Percentiles rank a stretch among this genome's conserved stretches.
These are phyloP conservation scores for Corynorhinus townsendii DNA, from an alignment of 2,113 vertebrate species.

Conservation along the genomic window DNA sequence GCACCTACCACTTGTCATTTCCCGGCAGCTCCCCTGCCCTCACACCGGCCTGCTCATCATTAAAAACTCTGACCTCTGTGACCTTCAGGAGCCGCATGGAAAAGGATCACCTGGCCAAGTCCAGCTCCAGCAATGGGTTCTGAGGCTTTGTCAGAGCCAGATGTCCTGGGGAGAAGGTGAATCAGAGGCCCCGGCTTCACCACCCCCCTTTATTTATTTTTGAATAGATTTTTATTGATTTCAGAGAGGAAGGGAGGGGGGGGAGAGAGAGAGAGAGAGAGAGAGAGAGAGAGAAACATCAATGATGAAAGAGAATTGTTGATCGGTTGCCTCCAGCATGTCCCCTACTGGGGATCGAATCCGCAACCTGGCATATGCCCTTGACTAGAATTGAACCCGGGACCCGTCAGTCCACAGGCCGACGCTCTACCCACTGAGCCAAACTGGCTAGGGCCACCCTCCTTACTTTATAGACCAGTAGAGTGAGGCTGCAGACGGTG, in stretches of 20 bases:
- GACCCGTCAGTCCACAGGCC: too few species aligned
- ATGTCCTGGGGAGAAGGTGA: neutral
- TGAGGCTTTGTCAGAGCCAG: neutral
- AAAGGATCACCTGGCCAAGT: neutral
- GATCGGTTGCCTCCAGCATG: too few species aligned
- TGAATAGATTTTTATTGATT: too few species aligned
- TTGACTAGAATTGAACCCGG: too few species aligned
- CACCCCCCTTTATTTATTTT: neutral
- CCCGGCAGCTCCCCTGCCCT: neutral
- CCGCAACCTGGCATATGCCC: too few species aligned
- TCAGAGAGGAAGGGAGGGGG: too few species aligned
- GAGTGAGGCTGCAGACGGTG: neutral
- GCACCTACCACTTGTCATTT: slow-evolving; percentile 37
- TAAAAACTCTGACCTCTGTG: slow-evolving; percentile 42
- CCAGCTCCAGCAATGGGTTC: neutral
- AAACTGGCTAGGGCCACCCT: neutral
- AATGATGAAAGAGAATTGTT: too few species aligned
- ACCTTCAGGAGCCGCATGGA: slow-evolving; percentile 36
- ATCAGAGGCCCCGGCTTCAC: neutral
- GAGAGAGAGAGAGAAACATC: too few species aligned
- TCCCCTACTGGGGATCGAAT: too few species aligned
- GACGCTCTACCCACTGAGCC: too few species aligned
- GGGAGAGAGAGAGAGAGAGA: too few species aligned
- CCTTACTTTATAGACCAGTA: neutral
- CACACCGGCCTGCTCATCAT: neutral